Conservation (phyloP, 2,113 vertebrate species). For the Coracopsis vasa region DNA sequence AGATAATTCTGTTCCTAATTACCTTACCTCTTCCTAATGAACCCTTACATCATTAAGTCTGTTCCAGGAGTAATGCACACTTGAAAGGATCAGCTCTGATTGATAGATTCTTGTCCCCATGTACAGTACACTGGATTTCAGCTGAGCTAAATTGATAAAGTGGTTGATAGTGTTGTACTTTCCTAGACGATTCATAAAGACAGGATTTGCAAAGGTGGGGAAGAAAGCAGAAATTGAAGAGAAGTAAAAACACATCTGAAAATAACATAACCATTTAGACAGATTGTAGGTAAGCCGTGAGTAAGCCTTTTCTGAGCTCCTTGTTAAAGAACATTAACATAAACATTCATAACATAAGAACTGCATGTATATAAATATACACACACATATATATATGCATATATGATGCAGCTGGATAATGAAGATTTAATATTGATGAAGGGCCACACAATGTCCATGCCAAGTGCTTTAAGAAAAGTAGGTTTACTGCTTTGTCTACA, state of each 20-base stretch:
- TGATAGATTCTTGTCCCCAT: neutral
- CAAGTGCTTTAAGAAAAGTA: neutral
- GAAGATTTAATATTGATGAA: neutral
- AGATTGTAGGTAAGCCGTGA: neutral
- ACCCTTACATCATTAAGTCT: neutral
- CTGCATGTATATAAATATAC: neutral
- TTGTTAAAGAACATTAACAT: neutral
- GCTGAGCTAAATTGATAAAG: neutral
- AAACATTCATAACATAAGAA: neutral
- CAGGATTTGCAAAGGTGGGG: neutral
- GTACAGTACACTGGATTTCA: neutral
- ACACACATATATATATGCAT: neutral
- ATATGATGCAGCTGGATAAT: neutral
- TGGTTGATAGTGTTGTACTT: neutral
- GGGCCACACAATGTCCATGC: neutral
- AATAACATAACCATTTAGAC: neutral
- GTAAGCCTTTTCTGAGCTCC: neutral
- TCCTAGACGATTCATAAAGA: neutral
- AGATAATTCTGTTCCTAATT: neutral
- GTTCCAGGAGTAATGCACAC: neutral
- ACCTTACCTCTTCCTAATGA: neutral
- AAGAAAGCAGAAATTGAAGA: neutral
- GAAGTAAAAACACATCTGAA: neutral
- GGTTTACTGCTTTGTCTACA: neutral
- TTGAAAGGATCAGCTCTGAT: neutral